phyloP scores from a whole-genome alignment of 2,797 vertebrate species.

The Ceryle rudis region DNA sequence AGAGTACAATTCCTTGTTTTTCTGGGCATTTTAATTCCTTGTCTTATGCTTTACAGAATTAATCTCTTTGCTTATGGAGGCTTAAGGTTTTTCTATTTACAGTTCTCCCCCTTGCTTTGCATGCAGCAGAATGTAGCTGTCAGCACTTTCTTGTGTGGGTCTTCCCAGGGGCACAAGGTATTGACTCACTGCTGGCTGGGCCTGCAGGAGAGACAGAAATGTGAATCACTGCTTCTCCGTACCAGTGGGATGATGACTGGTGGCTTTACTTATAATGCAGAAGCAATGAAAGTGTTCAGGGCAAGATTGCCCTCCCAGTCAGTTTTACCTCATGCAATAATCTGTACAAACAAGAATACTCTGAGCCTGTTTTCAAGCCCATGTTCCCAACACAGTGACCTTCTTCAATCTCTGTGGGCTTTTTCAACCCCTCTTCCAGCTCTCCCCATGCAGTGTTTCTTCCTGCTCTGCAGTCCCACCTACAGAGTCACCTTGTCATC shows the following conservation, averaged over 20 bases:
- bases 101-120: neutral
- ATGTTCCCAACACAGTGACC: neutral
- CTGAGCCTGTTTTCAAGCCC: neutral
- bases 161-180: neutral
- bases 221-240: neutral
- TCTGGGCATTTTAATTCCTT: neutral
- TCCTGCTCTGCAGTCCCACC: neutral
- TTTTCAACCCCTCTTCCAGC: neutral
- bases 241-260: neutral
- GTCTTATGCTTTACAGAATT: neutral
- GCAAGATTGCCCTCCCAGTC: accelerated
- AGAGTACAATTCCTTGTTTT: neutral
- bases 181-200: neutral
- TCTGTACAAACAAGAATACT: neutral
- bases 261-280: neutral
- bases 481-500: neutral
- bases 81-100: neutral
- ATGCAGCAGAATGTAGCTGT: neutral
- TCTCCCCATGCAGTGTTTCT: neutral
- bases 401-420: neutral
- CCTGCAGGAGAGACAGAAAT: neutral
- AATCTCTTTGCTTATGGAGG: neutral
- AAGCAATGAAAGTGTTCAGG: neutral
- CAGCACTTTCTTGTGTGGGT: neutral
- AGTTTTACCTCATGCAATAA: neutral